These are phyloP conservation scores for Drosophila willistoni DNA, from an alignment of 1,140 invertebrate species.

Conservation along the genomic window DNA sequence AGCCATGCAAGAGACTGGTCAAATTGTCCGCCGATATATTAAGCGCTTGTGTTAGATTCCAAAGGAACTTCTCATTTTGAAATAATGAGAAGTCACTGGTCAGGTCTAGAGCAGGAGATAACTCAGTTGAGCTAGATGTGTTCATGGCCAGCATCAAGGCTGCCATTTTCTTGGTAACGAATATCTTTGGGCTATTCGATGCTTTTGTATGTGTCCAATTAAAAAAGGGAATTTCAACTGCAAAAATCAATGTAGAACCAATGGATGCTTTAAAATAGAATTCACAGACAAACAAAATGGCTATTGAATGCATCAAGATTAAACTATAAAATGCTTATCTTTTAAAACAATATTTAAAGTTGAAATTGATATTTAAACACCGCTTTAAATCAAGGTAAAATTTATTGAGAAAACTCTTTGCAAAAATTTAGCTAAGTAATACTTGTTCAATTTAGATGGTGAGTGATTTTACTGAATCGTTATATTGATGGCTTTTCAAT, in stretches of 20 bases:
- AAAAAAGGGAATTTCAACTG: constrained; percentile 23
- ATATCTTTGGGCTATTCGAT: constrained; percentile 4
- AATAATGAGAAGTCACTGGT: constrained; percentile 56
- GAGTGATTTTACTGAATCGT: too few species aligned
- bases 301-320: too few species aligned
- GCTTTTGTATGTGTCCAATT: constrained; percentile 25
- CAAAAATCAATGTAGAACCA: not conserved
- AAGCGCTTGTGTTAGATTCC: constrained; percentile 78
- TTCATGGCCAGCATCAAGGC: constrained; percentile 61
- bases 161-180: constrained; percentile 40
- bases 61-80: constrained; percentile 72
- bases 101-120: constrained; percentile 11
- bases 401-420: not conserved
- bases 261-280: not conserved
- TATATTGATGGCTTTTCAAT: constrained; percentile 48
- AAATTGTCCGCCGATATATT: constrained; percentile 78
- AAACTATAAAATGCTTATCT: too few species aligned
- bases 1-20: constrained; percentile 63
- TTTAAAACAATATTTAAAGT: too few species aligned
- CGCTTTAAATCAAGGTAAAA: constrained; percentile 25
- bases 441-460: constrained; percentile 22
- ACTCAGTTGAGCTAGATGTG: constrained; percentile 16
- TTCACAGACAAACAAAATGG: not conserved
- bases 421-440: too few species aligned
- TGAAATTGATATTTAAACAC: too few species aligned